A percentile compares a stretch with the other conserved stretches of the same genome.
Conservation (phyloP, 2,888 invertebrate species). For the Unio delphinus region DNA sequence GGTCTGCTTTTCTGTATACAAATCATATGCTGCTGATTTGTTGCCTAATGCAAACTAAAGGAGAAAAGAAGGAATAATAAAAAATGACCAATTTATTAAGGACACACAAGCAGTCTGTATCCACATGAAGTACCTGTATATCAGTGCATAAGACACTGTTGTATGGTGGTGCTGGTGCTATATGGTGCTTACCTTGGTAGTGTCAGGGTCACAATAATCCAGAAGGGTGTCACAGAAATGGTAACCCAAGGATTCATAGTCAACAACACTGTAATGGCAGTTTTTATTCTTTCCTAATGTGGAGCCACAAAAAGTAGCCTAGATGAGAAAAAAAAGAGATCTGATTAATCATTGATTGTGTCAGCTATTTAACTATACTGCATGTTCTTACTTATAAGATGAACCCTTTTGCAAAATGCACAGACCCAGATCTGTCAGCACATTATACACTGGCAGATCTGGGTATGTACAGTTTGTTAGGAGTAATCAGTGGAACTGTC, state of each 20-base stretch:
- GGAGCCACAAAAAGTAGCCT: slow-evolving; percentile 89
- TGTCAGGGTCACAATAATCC: slow-evolving; percentile 83
- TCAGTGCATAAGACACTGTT: background rate
- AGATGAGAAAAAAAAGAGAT: slow-evolving; percentile 9
- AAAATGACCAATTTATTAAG: background rate
- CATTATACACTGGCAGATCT: no score
- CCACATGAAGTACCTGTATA: background rate
- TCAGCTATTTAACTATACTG: no score
- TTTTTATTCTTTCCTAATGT: slow-evolving; percentile 84
- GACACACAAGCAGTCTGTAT: background rate
- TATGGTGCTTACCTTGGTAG: slow-evolving; percentile 62
- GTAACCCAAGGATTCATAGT: slow-evolving; percentile 87
- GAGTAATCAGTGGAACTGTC: no score
- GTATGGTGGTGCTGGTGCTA: no score
- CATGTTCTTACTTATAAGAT: no score
- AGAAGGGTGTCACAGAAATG: slow-evolving; percentile 93
- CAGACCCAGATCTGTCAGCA: no score
- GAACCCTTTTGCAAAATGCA: no score
- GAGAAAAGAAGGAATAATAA: background rate
- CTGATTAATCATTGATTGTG: background rate
- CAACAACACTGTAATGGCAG: slow-evolving; percentile 87
- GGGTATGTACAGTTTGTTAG: no score
- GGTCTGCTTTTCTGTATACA: no score
- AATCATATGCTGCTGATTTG: no score
- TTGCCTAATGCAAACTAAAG: no score